Conservation (phyloP, 2,113 vertebrate species). For the Piprites chloris region DNA sequence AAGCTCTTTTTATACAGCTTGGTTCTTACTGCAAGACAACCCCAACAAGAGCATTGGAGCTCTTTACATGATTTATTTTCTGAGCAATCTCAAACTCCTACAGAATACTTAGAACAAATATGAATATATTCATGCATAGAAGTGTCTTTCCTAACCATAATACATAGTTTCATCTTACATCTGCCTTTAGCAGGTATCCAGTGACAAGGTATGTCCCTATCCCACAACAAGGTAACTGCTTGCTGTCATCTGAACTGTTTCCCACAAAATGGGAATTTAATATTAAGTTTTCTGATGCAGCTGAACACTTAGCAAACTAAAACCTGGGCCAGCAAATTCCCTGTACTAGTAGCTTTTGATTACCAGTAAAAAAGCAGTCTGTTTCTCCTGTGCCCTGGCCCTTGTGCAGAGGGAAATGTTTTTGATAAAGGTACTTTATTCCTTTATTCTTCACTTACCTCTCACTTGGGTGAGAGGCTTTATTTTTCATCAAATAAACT, state of each 20-base stretch:
- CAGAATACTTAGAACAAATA: neutral
- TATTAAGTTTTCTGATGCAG: neutral
- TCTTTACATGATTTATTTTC: neutral
- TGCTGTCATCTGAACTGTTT: neutral
- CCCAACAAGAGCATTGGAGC: neutral
- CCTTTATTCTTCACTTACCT: neutral
- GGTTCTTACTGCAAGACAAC: neutral
- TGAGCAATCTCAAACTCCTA: neutral
- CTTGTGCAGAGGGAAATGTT: neutral
- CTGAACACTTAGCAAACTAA: neutral
- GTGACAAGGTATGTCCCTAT: neutral
- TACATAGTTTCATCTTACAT: neutral
- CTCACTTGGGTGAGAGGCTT: neutral
- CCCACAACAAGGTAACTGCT: neutral
- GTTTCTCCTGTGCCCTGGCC: neutral
- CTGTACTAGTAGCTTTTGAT: neutral
- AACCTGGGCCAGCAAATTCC: neutral
- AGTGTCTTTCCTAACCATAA: neutral
- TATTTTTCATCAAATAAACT: neutral
- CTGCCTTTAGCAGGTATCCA: neutral
- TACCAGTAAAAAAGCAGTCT: neutral
- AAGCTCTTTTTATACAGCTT: neutral
- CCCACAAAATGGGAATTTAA: neutral
- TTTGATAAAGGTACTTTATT: neutral
- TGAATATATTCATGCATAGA: neutral